Base-by-base conservation (phyloP, 2,888 invertebrate genomes). In the Eurytoma californica region DNA sequence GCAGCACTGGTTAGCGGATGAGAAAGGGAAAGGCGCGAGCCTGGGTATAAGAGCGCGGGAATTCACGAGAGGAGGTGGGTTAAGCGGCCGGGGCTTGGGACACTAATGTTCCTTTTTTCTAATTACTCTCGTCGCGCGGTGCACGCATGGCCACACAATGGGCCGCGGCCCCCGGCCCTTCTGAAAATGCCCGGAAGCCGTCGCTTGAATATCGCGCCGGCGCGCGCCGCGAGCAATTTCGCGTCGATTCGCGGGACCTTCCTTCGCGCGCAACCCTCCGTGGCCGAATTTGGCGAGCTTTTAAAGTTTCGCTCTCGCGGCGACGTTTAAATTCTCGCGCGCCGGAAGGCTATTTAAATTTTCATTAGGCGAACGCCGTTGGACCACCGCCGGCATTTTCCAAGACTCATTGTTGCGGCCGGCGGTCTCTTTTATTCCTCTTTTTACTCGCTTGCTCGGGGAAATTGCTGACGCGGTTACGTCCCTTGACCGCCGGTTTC, bases 341-440 rank as follows among this genome's bases (percentile, higher is more conserved):
- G 18, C 18, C 60, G 66, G 70, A 66, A 51, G 70, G 53, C 53
- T 53, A 57, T 70, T 79, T 70, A 75, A 79, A 79, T 79, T 79
- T 79, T 79, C 70, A 79, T 79, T 63, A 70, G 69, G 79, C 75
- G 51, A 55, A 55, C 61, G 61, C 69, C 63, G 39, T 39, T 39
- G 39, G 39, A 7, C 9, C 39, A 39, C 39, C 39, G 39, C 39
- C 39, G 39, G 39, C 39, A 0, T 39, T 39, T 39, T 39, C 39
- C 39, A 9, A 39, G 39, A 39, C 39, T 39, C 30, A 39, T 39
- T 39, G 39, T 39, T 39, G 39, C 39, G 39, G 39, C 39, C 9
- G 39, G 39, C 9, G 39, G 39, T 39, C 39, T 39, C 39, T 39
- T 39, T 39, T 9, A 9, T 39, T 39, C 39, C 9, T 39, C 9